phyloP scores from a whole-genome alignment of 2,888 invertebrate species.

The Neoascia interrupta region DNA sequence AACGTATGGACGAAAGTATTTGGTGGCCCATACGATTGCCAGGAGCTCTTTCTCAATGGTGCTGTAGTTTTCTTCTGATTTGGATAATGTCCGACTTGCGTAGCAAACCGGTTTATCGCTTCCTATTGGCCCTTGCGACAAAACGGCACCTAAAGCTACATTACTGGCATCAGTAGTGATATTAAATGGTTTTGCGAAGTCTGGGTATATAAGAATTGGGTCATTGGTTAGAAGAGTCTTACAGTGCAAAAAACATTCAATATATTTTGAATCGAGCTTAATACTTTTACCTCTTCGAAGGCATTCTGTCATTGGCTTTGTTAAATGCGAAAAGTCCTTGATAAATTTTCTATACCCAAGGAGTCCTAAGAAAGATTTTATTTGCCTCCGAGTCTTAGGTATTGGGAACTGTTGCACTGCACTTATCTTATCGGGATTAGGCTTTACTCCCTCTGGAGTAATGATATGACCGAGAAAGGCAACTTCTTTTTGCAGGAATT shows the following conservation, averaged over 20 bases:
- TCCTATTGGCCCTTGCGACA: no score
- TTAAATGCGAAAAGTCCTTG: slow-evolving; percentile 24
- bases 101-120: slow-evolving; percentile 71
- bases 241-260: slow-evolving; percentile 12
- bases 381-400: slow-evolving; percentile 21
- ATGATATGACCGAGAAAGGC: slow-evolving; percentile 7
- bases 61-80: slow-evolving; percentile 71
- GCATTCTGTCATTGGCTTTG: slow-evolving; percentile 25
- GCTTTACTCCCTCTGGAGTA: slow-evolving; percentile 10
- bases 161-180: slow-evolving; percentile 32
- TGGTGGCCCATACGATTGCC: no score
- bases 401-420: slow-evolving; percentile 26
- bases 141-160: slow-evolving; percentile 70
- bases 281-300: no score
- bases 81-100: no score
- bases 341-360: slow-evolving; percentile 36
- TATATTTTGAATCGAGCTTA: slow-evolving; percentile 5
- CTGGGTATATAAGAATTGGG: slow-evolving; percentile 11
- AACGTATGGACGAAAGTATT: no score
- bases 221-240: slow-evolving; percentile 23
- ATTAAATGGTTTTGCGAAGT: slow-evolving; percentile 23
- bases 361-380: slow-evolving; percentile 17
- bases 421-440: slow-evolving; percentile 16
- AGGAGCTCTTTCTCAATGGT: no score
- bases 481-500: slow-evolving; percentile 15